phyloP scores from a whole-genome alignment of 1,140 invertebrate genomes.

The Aphidius gifuensis region DNA sequence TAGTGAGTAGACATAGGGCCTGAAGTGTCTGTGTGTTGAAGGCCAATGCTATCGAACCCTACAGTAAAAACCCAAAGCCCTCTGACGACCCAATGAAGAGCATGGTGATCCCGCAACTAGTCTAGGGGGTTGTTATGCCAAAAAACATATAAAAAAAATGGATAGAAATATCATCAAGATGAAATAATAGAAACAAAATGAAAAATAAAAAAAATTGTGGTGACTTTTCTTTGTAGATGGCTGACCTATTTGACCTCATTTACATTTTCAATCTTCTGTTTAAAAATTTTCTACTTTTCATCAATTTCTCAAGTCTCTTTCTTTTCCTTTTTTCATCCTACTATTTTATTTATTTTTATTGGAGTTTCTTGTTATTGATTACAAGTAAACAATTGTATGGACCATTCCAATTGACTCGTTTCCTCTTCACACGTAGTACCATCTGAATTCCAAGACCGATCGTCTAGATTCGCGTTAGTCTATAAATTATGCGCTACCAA shows the following conservation, averaged over 20 bases:
- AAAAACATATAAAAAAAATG: not conserved
- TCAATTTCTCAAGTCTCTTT: too few species aligned
- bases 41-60: conserved; percentile 1
- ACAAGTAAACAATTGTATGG: conserved; percentile 6
- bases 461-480: conserved; percentile 7
- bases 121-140: not conserved
- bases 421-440: conserved; percentile 1
- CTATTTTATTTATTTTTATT: too few species aligned
- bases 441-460: conserved; percentile 1
- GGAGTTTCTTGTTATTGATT: conserved; percentile 4
- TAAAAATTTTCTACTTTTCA: not conserved
- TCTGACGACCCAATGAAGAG: conserved; percentile 11
- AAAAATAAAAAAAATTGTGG: conserved; percentile 7
- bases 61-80: not conserved
- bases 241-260: conserved; percentile 1
- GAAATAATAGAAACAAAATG: not conserved
- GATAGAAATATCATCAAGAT: not conserved
- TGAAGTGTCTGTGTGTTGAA: conserved; percentile 10
- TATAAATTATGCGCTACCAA: conserved; percentile 14
- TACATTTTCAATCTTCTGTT: not conserved
- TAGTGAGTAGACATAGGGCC: conserved; percentile 6
- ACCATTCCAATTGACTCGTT: conserved; percentile 7
- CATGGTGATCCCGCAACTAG: not conserved
- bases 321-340: not conserved
- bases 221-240: not conserved